phyloP scores from a whole-genome alignment of 2,113 vertebrate species.

The Sitta europaea region DNA sequence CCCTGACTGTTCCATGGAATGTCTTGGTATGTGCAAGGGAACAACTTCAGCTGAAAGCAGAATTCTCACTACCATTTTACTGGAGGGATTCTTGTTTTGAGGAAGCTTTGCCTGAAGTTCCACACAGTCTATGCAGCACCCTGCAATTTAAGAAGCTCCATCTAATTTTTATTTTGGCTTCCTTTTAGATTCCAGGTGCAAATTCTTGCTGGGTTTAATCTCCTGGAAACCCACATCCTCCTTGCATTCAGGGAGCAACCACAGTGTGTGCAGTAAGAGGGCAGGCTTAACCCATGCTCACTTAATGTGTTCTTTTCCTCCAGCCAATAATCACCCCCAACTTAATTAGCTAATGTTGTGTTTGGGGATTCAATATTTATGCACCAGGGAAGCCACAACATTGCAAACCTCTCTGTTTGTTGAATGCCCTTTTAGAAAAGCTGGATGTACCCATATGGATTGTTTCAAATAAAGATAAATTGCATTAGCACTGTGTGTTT shows the following conservation, averaged over 20 bases:
- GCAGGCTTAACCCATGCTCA: background rate
- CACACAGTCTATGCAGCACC: background rate
- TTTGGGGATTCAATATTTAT: constrained; percentile 16
- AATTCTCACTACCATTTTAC: background rate
- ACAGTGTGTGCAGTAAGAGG: background rate
- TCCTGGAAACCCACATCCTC: constrained; percentile 23
- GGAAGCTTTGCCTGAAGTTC: background rate
- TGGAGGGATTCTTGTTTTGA: background rate
- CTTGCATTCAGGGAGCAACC: background rate
- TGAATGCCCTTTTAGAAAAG: background rate
- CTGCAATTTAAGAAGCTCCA: background rate
- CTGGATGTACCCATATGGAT: background rate
- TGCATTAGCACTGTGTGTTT: background rate
- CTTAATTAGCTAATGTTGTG: constrained; percentile 19
- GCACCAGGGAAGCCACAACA: background rate
- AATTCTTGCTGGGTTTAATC: background rate
- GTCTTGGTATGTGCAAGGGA: background rate
- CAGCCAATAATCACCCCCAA: background rate
- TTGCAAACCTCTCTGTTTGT: background rate
- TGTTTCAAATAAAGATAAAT: constrained; percentile 4
- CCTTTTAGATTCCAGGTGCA: background rate
- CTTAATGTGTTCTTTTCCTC: background rate
- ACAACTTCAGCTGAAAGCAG: background rate
- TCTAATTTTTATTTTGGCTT: background rate
- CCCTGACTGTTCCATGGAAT: background rate